Evolutionary conservation across 2,113 vertebrate genomes (phyloP).

Genomic region (Xiphophorus maculatus): DNA sequence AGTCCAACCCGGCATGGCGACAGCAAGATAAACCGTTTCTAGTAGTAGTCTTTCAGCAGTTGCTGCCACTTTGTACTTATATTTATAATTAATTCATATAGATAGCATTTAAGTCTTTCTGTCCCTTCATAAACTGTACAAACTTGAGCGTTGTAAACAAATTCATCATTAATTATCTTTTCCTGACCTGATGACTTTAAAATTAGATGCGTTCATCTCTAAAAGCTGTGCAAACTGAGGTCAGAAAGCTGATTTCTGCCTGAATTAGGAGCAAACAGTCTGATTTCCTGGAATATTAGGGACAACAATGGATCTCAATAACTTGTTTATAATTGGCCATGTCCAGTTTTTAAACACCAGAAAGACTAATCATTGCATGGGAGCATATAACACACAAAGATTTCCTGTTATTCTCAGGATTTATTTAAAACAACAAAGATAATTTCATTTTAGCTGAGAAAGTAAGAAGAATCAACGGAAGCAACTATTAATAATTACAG

Average conservation of each 20-base stretch:
- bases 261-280: neutral
- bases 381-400: neutral
- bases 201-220: neutral
- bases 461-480: no score
- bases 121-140: neutral
- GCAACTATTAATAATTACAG: no score
- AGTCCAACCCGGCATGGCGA: neutral
- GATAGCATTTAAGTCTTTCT: neutral
- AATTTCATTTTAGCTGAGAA: no score
- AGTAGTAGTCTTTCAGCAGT: neutral
- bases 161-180: neutral
- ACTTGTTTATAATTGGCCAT: neutral
- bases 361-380: neutral
- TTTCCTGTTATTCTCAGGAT: neutral
- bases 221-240: neutral
- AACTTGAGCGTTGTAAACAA: neutral
- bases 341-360: neutral
- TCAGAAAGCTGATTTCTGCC: neutral
- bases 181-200: neutral
- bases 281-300: neutral
- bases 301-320: neutral
- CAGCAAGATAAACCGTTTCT: neutral
- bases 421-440: no score
- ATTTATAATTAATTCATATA: neutral
- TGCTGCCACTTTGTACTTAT: neutral